Evolutionary conservation across 2,888 invertebrate species (phyloP), one percentile per base, ranked within the genome.

Genomic region (Diadegma fenestrale): DNA sequence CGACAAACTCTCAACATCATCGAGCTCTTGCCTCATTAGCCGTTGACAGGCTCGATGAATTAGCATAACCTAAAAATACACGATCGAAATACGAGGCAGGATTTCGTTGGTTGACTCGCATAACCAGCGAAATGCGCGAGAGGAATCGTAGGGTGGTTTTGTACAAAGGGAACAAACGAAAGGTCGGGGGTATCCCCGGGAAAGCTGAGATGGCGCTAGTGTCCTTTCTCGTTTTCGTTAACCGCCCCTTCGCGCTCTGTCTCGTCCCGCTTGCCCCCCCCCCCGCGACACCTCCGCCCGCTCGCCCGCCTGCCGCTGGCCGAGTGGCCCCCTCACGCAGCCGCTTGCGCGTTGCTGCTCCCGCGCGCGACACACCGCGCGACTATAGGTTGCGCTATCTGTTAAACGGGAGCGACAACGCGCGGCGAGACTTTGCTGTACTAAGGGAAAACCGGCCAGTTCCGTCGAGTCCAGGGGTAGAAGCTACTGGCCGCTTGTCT

Each of bases 401-500:
- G 72, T 73, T 41, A 73, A 73, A 43, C 63, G 64, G 93, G 93
- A 95, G 95, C 93, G 95, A 95, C 94, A 94, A 93, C 94, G 92
- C 94, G 92, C 92, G 92, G 93, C 94, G 84, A 41, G 69, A 73
- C 73, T 78, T 78, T 73, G 73, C 81, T 73, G 84, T 77, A 61
- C 81, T 68, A 83, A 79, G 54, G 92, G 76, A 64, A 75, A 61
- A 82, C 76, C 84, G 88, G 83, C 51, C 93, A 90, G 68, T 91
- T 90, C 76, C 95, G 95, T 88, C 95, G 95, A 88, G 95, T 94
- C 83, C 95, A 94, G 88, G 95, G 94, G 90, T 95, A 95, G 83
- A 95, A 94, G 92, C 95, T 95, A 92, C 95, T 95, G 92, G 95
- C 95, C 89, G 95, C 95, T 87, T 95, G 93, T 84, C 95, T 94